Evolutionary conservation across 2,888 invertebrate genomes (phyloP).

Genomic region (Tenthredo livida): DNA sequence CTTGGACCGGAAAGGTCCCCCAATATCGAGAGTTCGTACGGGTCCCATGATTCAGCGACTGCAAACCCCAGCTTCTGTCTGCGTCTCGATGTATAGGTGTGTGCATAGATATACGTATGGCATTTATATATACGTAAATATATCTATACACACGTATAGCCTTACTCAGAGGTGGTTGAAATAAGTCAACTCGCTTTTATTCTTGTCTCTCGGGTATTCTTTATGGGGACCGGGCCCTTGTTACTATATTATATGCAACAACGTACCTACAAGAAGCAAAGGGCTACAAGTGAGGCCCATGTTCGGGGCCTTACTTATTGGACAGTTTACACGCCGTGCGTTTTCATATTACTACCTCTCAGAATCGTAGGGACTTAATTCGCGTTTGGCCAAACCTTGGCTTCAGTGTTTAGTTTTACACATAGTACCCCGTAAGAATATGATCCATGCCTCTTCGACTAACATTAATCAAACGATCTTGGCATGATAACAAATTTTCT

Average conservation of each 20-base stretch:
- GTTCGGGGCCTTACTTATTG: slow-evolving; percentile 75
- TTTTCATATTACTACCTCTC: slow-evolving; percentile 60
- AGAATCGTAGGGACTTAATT: slow-evolving; percentile 35
- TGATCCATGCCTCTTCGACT: background rate
- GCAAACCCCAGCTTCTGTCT: slow-evolving; percentile 56
- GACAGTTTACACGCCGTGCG: slow-evolving; percentile 74
- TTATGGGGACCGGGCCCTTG: slow-evolving; percentile 66
- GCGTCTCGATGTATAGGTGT: background rate
- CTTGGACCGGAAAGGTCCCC: slow-evolving; percentile 71
- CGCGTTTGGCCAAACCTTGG: slow-evolving; percentile 21
- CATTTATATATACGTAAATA: slow-evolving; percentile 6
- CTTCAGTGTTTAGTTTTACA: background rate
- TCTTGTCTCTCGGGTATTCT: slow-evolving; percentile 74
- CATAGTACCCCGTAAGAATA: background rate
- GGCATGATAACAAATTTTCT: slow-evolving; percentile 7
- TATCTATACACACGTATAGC: slow-evolving; percentile 23
- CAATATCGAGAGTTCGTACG: slow-evolving; percentile 64
- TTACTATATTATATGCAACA: slow-evolving; percentile 63
- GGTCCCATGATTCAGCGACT: slow-evolving; percentile 67
- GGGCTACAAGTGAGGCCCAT: slow-evolving; percentile 68
- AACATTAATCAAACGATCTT: slow-evolving; percentile 15
- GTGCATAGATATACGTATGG: slow-evolving; percentile 17
- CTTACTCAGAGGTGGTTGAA: slow-evolving; percentile 65
- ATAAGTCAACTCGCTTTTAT: slow-evolving; percentile 75
- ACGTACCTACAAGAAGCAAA: slow-evolving; percentile 67